Base-by-base conservation (phyloP, 2,113 vertebrate genomes). In the Catharus bicknelli region DNA sequence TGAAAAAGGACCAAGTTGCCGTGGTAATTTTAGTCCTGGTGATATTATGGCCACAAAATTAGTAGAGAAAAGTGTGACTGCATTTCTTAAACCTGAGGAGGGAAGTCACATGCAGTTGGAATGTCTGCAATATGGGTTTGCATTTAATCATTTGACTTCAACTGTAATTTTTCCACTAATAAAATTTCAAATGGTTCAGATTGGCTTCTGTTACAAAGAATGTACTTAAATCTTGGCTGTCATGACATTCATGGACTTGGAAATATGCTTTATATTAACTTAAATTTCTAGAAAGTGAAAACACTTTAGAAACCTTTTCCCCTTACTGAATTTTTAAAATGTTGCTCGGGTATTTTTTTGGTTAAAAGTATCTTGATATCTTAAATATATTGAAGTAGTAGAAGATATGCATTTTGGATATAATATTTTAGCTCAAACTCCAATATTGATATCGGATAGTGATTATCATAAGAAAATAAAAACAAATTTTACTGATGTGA, bases 121-220 rank as follows among this genome's bases (percentile, higher is more conserved):
- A 36, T 66, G 51, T 23, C 27, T 90, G 50, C 47, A 82, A 29
- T 67, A 47, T 94, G 87, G 9, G 22, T 42, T 92, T 90, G 29
- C 42, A 62, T 90, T 88, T 87, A 95, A 42, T 88, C 53, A 77
- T 80, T 53, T 83, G 45, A 92, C 54, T 78, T 62, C 42, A 59
- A 1, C 45, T 87, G 38, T 61, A 61, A 23, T 61, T 83, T 95
- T 96, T 95, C 82, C 88, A 93, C 68, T 95, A 91, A 85, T 91
- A 90, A 91, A 95, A 53, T 30, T 63, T 94, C 40, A 67, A 83
- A 89, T 85, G 15, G 7, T 66, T 88, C 81, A 81, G 42, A 51
- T 70, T 94, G 84, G 47, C 34, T 94, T 88, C 94, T 94, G 32
- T 45, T 95, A 64, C 45, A 89, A 81, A 29, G 19, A 90, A 77